Evolutionary conservation across 1,140 invertebrate genomes (phyloP), one percentile per base, ranked within the genome.

Genomic region (Semibalanus balanoides): DNA sequence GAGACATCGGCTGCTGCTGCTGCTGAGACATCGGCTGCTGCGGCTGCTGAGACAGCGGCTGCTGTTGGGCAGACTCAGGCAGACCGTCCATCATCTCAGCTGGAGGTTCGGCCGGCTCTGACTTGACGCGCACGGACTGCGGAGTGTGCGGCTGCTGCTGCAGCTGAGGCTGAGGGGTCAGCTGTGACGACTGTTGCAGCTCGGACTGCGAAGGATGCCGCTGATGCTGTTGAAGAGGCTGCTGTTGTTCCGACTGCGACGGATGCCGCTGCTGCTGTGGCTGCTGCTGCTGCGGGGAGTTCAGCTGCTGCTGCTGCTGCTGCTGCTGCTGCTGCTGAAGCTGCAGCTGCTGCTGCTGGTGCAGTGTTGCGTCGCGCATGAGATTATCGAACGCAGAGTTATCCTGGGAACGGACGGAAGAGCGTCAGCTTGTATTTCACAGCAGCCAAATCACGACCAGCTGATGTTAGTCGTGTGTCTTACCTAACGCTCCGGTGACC

Each of bases 41-140:
- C 25, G 75, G 72, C n/a, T 76, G 77, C 35, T 78, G 78, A 73
- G 77, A 75, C 19, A 77, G 70, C 74, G 76, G 75, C 31, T 76
- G n/a, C n/a, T n/a, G n/a, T n/a, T n/a, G 74, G 51, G 74, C 22
- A 28, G 77, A 76, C 51, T 71, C 74, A 7, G 76, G 43, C 69
- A 78, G 76, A 31, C 74, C 76, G 71, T 30, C 75, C 27, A 74
- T 69, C 14, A 64, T 25, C 14, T 64, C 51, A 1, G 14, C 51
- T 1, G 51, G 51, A 14, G 11, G 14, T 19, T 14, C 11, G 14
- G 11, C 1, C 51, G 75, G 76, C 70, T 72, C 77, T 22, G 77
- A 73, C 51, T 78, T 79, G 30, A 75, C 75, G 30, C 72, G 75
- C 70, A 77, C 75, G 69, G 76, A 76, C 31, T 30, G n/a, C 72